Evolutionary conservation across 2,797 vertebrate genomes (phyloP).

Genomic region (Myotis vivesi): DNA sequence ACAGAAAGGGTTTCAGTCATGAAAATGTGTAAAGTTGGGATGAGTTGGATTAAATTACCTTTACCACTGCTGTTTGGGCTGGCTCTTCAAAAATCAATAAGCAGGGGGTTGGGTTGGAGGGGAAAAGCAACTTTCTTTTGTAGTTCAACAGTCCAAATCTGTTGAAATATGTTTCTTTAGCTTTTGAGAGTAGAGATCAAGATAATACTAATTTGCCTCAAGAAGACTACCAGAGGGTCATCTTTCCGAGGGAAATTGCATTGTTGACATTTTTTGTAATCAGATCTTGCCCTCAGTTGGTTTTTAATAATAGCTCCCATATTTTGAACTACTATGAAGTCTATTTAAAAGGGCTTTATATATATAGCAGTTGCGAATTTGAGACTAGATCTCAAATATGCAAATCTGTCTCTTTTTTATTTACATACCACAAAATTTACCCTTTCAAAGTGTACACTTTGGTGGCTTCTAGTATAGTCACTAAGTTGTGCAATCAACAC

Average conservation of each 20-base stretch:
- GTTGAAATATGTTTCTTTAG: background rate
- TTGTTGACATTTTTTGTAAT: background rate
- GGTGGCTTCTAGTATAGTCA: background rate
- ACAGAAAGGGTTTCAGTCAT: background rate
- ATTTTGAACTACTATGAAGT: background rate
- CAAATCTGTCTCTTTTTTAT: background rate
- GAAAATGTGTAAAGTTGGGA: background rate
- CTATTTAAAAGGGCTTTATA: background rate
- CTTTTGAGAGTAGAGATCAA: background rate
- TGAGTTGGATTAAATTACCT: background rate
- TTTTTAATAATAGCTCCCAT: background rate
- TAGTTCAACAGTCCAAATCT: background rate
- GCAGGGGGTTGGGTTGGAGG: background rate
- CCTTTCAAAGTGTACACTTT: background rate
- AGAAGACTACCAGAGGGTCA: background rate
- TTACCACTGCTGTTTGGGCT: background rate
- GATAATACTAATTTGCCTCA: slow-evolving; percentile 25
- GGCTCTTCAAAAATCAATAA: background rate
- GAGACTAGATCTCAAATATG: background rate
- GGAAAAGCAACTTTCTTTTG: background rate
- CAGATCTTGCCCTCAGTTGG: background rate
- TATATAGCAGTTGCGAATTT: background rate
- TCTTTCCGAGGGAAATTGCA: background rate
- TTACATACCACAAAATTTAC: background rate
- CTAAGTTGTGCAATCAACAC: background rate